Evolutionary conservation across 2,888 invertebrate species (phyloP).

Genomic region (Alviniconcha strummeri): DNA sequence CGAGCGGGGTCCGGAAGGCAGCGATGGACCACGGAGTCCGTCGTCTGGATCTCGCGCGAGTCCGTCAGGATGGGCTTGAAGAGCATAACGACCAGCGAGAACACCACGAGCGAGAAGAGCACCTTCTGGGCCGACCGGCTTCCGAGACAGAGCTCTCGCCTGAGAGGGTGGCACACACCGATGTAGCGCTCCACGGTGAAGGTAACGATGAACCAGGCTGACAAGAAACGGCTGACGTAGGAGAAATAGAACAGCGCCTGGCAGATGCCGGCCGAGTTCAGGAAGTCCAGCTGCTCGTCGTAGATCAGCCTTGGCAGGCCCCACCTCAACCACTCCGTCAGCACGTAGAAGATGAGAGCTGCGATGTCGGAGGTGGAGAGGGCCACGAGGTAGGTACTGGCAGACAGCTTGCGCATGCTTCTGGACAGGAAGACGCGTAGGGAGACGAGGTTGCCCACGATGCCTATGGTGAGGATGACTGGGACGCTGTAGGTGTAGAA

Average conservation of each 20-base stretch:
- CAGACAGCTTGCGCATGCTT: conserved; percentile 80
- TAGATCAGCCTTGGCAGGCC: conserved; percentile 51
- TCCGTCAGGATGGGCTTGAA: conserved; percentile 66
- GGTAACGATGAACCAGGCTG: conserved; percentile 68
- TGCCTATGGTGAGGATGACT: conserved; percentile 82
- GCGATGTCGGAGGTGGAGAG: conserved; percentile 87
- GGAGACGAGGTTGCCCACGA: conserved; percentile 85
- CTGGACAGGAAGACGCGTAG: conserved; percentile 86
- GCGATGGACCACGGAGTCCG: conserved; percentile 28
- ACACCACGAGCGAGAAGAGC: conserved; percentile 50
- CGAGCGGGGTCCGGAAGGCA: conserved; percentile 51
- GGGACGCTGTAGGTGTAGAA: conserved; percentile 82
- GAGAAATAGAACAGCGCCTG: conserved; percentile 79
- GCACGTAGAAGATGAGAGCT: conserved; percentile 78
- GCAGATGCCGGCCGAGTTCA: conserved; percentile 70
- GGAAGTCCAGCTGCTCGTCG: conserved; percentile 43
- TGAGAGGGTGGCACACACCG: conserved; percentile 68
- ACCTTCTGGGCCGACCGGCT: conserved; percentile 39
- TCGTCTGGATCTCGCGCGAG: conserved; percentile 42
- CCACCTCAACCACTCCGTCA: conserved; percentile 67
- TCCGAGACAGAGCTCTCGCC: conserved; percentile 56
- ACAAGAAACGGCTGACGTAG: conserved; percentile 65
- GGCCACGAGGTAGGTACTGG: conserved; percentile 86
- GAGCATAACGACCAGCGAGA: conserved; percentile 51
- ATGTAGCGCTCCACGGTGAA: conserved; percentile 70